These are phyloP conservation scores for Phthorimaea operculella DNA, from an alignment of 1,140 invertebrate species.

Conservation along the genomic window DNA sequence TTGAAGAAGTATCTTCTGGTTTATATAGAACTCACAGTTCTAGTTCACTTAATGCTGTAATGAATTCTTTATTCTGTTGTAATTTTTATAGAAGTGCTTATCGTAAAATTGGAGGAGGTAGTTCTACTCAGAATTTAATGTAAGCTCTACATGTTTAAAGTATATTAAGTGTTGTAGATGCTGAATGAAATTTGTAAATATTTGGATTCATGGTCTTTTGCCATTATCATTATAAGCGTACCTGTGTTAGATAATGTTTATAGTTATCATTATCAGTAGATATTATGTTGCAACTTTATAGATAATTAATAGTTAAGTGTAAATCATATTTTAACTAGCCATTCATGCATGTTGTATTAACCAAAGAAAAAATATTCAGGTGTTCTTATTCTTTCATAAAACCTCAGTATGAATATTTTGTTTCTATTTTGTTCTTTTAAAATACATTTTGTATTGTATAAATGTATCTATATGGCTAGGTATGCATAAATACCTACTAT, in stretches of 20 bases:
- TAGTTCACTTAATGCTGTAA: slow-evolving; percentile 56
- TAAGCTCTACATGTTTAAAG: slow-evolving; percentile 19
- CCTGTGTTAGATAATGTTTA: slow-evolving; percentile 4
- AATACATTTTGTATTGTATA: too few relatives aligned
- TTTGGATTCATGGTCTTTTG: background rate
- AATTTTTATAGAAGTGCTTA: slow-evolving; percentile 58
- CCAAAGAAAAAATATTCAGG: too few relatives aligned
- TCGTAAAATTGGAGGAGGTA: slow-evolving; percentile 57
- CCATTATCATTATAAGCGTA: slow-evolving; percentile 7
- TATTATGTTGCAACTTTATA: too few relatives aligned
- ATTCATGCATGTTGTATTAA: too few relatives aligned
- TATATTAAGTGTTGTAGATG: slow-evolving; percentile 7
- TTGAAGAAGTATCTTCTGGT: slow-evolving; percentile 79
- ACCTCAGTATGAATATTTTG: too few relatives aligned
- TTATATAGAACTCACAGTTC: slow-evolving; percentile 71
- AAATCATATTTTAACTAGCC: too few relatives aligned
- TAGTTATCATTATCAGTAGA: slow-evolving; percentile 4
- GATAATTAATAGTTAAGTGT: too few relatives aligned
- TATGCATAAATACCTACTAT: too few relatives aligned
- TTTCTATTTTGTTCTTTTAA: too few relatives aligned
- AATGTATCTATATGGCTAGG: too few relatives aligned
- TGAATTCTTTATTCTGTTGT: slow-evolving; percentile 62
- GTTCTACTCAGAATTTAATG: slow-evolving; percentile 39
- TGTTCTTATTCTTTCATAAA: too few relatives aligned
- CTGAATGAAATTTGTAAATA: slow-evolving; percentile 4